A percentile compares a stretch with the other conserved stretches of the same genome.
Evolutionary conservation across 2,888 invertebrate genomes (phyloP).

Genomic region (Auanema sp.): DNA sequence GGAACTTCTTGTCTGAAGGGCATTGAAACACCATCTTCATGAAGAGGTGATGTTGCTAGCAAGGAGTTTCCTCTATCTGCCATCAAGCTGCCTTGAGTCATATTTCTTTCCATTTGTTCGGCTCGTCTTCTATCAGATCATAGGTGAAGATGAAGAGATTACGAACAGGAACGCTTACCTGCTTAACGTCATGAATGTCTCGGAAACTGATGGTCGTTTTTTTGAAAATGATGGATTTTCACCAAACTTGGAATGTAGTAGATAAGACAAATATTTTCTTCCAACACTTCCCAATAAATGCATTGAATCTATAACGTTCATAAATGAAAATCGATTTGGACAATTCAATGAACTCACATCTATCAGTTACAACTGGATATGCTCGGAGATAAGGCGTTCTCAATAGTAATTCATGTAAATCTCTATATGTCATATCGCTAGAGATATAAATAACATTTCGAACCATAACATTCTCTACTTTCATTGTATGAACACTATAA

Average conservation of each 20-base stretch:
- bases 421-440: slow-evolving; percentile 82
- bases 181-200: slow-evolving; percentile 33
- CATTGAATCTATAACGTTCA: slow-evolving; percentile 70
- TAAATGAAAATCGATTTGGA: too few species aligned
- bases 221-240: slow-evolving; percentile 50
- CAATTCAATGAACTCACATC: slow-evolving; percentile 66
- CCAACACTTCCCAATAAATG: slow-evolving; percentile 82
- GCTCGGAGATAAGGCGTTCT: slow-evolving; percentile 78
- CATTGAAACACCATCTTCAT: slow-evolving; percentile 45
- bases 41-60: slow-evolving; percentile 54
- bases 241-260: slow-evolving; percentile 58
- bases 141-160: too few species aligned
- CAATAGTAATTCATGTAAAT: slow-evolving; percentile 83
- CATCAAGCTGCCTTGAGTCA: slow-evolving; percentile 40
- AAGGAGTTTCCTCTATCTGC: slow-evolving; percentile 56
- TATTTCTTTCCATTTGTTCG: slow-evolving; percentile 9
- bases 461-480: slow-evolving; percentile 96
- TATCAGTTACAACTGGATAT: slow-evolving; percentile 89
- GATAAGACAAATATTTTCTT: slow-evolving; percentile 63
- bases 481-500: slow-evolving; percentile 62
- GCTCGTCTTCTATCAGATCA: not conserved
- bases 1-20: too few species aligned
- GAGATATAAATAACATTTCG: slow-evolving; percentile 68
- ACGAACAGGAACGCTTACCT: slow-evolving; percentile 6
- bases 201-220: not conserved